Evolutionary conservation across 2,113 vertebrate genomes (phyloP), one percentile per base, ranked within the genome.

Genomic region (Nothobranchius furzeri): DNA sequence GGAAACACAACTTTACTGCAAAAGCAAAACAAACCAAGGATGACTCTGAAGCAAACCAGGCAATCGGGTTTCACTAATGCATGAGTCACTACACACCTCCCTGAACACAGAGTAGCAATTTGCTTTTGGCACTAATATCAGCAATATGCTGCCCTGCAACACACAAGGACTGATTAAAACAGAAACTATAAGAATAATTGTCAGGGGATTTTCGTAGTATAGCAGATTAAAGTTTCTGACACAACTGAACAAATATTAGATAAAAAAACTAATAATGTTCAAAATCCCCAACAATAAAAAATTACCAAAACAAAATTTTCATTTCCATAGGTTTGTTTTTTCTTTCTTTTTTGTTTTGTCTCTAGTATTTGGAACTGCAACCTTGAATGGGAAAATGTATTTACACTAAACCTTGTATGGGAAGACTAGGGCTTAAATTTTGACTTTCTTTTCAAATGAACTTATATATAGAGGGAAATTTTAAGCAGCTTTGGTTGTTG

Each of bases 1-100:
- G 81, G 90, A 89, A 87, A 86, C 74, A 85, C 86, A 64, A 81
- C 89, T 84, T 68, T 46, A 63, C 56, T 0, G 11, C 60, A 37
- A 64, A 42, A 52, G 61, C 30, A 51, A 7, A 64, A 59, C 24
- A 9, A 40, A 61, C 55, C n/a, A n/a, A 67, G 53, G 56, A 65
- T 20, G 78, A 64, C 67, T 68, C n/a, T 42, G 37, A 20, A 79
- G 54, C 58, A 82, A 87, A 85, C 71, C 65, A 58, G 82, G 65
- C 84, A 64, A 49, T 80, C 70, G 11, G 78, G 87, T 89, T 89
- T 85, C 78, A 68, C 73, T 59, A 47, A 20, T 5, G 20, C 37
- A 24, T 83, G 79, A 87, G 73, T 83, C 85, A 85, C 42, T 30
- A 15, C 47, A 60, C 76, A 60, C 64, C 65, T 82, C 24, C 59